phyloP scores from a whole-genome alignment of 2,797 vertebrate genomes.

The Crocidura indochinensis region DNA sequence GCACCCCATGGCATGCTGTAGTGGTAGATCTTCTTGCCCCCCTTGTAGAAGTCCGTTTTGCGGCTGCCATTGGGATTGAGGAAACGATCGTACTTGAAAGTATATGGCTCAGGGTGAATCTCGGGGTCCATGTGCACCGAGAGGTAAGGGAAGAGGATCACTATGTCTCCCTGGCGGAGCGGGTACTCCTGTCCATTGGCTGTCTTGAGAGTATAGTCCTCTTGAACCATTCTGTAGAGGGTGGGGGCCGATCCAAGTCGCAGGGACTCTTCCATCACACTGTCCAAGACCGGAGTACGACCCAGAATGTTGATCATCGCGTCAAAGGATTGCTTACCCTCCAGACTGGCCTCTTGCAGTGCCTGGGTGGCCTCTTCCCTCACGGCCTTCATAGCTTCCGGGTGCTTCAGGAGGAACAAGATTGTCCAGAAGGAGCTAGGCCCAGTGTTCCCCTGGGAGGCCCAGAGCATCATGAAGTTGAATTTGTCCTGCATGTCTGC shows the following conservation, averaged over 20 bases:
- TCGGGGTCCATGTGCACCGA: constrained; percentile 94
- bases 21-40: constrained; percentile 93
- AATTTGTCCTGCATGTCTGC: constrained; percentile 92
- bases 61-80: constrained; percentile 91
- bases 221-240: constrained; percentile 91
- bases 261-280: constrained; percentile 94
- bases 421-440: constrained; percentile 96
- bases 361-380: constrained; percentile 91
- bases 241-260: constrained; percentile 91
- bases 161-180: constrained; percentile 93
- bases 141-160: constrained; percentile 93
- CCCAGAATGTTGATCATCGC: constrained; percentile 92
- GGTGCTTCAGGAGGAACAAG: constrained; percentile 94
- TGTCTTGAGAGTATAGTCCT: constrained; percentile 91
- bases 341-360: constrained; percentile 89
- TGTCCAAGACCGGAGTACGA: constrained; percentile 93
- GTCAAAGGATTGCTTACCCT: constrained; percentile 86
- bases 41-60: constrained; percentile 94
- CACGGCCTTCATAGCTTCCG: constrained; percentile 93
- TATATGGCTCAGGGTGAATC: constrained; percentile 92
- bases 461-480: constrained; percentile 96
- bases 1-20: constrained; percentile 96
- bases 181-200: constrained; percentile 88
- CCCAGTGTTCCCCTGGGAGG: constrained; percentile 96
- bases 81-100: constrained; percentile 95